phyloP scores from a whole-genome alignment of 2,888 invertebrate species.

The Cantharis flavilabris region DNA sequence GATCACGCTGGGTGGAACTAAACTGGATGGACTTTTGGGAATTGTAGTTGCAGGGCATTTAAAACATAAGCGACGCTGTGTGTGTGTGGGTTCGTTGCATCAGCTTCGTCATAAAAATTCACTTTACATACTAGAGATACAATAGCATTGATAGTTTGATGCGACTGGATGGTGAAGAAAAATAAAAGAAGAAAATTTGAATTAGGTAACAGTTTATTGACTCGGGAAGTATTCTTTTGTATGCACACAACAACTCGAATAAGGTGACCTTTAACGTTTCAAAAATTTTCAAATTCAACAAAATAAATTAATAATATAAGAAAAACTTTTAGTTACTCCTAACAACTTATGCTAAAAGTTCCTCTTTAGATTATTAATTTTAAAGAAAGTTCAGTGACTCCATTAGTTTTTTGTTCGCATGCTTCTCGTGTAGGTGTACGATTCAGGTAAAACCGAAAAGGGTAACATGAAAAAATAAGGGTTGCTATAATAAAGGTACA shows the following conservation, averaged over 20 bases:
- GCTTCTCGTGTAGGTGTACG: constrained; percentile 34
- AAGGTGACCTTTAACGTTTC: constrained; percentile 9
- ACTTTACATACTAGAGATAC: neutral
- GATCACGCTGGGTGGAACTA: constrained; percentile 17
- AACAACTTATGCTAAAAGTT: neutral
- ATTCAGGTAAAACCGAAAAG: constrained; percentile 38
- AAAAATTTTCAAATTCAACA: constrained; percentile 12
- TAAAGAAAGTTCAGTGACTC: constrained; percentile 33
- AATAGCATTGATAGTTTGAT: constrained; percentile 25
- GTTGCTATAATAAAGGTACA: constrained; percentile 22
- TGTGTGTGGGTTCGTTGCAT: neutral
- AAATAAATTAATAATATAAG: neutral
- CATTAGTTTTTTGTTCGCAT: constrained; percentile 29
- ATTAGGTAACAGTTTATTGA: constrained; percentile 31
- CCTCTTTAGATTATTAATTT: constrained; percentile 6
- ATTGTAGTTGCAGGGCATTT: constrained; percentile 22
- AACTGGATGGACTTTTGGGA: constrained; percentile 15
- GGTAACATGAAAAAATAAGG: constrained; percentile 30
- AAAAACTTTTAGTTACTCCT: neutral
- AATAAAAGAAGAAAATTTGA: constrained; percentile 26
- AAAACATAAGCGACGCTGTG: constrained; percentile 18
- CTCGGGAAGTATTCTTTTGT: constrained; percentile 20
- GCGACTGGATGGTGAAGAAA: constrained; percentile 23
- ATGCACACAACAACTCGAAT: constrained; percentile 8
- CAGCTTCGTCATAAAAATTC: constrained; percentile 14